Evolutionary conservation across 2,888 invertebrate species (phyloP), one percentile per base, ranked within the genome.

Genomic region (Tachina lurida): DNA sequence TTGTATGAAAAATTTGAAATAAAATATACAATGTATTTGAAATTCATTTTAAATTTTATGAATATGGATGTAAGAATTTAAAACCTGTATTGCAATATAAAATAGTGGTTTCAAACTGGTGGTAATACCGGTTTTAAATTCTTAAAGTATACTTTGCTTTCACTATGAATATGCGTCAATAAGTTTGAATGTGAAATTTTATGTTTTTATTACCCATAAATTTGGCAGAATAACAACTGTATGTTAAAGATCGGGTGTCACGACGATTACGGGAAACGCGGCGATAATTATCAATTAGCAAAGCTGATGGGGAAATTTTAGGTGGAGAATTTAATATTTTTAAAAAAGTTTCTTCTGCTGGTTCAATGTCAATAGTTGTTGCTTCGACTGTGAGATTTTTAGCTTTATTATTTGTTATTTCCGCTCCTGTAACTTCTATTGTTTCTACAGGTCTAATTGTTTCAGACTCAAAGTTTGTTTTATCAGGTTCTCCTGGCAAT

Each of bases 171-270:
- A 22, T 22, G 22, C 22, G 22, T 22, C 22, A 62, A 7, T 39
- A 8, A 15, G 15, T n/a, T 10, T 12, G 13, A 47, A 15, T 19
- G 15, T 41, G 19, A 56, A 31, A 15, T 31, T n/a, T n/a, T 45
- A n/a, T 17, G 10, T 31, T 12, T 10, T 1, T 10, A 8, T 60
- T 62, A 88, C 88, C 85, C 62, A 71, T 75, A n/a, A 71, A 60
- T 12, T 84, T 47, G 10, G 89, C 88, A 56, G 87, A 89, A 58
- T 89, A 92, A 77, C 91, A 91, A 43, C 87, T 88, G 45, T 86
- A 88, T 3, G 60, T 10, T 15, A 65, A 31, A 3, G 43, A 39
- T 13, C 52, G 19, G 39, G 82, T 87, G 10, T 22, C 65, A 8
- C 89, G 87, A 9, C 65, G 81, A 19, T 12, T 31, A 1, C 88